Evolutionary conservation across 30 jellyfish, hydroid and myxozoan species (phyloP), one percentile per base, ranked within the genome.

Genomic region (Turritopsis rubra): DNA sequence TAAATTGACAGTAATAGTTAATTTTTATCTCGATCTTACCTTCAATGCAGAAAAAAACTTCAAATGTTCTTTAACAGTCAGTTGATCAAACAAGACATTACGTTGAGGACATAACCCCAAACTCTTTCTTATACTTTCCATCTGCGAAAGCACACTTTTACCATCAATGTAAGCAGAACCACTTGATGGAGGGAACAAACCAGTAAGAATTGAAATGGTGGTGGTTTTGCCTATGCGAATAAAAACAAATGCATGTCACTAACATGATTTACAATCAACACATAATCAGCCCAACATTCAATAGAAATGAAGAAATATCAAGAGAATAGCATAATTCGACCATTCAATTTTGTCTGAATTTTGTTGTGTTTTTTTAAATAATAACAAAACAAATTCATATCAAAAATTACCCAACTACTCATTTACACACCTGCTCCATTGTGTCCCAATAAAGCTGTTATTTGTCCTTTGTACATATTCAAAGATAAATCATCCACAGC

Each of bases 61-160:
- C 70, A 94, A 73, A 70, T 94, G 99, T 74, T 94, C 99, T 73
- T 84, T 80, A 9, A 89, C 99, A 25, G 99, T 94, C 83, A 94
- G 81, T 1, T 96, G 96, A 73, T 94, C 97, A 81, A 94, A 94
- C 71, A 94, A 65, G 23, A 94, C 97, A 71, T 94, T 89, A 76
- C 89, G 97, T 80, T 94, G 99, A 23, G 99, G 99, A 71, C 99
- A 94, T 26, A 89, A 78, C 28, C 99, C 99, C 53, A 94, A 94
- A 54, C 96, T 93, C 18, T 93, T 96, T 52, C 99, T 78, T 18
- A 93, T 93, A 27, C 26, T 28, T 65, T 93, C 99, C 99, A 93
- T 93, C 65, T 93, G 89, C 0, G 94, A 76, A 9, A 52, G n/a
- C 65, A 93, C 89, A 81, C 94, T 86, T 68, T 80, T 86, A 8